Evolutionary conservation across 2,113 vertebrate species (phyloP), one percentile per base, ranked within the genome.

Genomic region (Manacus vitellinus): DNA sequence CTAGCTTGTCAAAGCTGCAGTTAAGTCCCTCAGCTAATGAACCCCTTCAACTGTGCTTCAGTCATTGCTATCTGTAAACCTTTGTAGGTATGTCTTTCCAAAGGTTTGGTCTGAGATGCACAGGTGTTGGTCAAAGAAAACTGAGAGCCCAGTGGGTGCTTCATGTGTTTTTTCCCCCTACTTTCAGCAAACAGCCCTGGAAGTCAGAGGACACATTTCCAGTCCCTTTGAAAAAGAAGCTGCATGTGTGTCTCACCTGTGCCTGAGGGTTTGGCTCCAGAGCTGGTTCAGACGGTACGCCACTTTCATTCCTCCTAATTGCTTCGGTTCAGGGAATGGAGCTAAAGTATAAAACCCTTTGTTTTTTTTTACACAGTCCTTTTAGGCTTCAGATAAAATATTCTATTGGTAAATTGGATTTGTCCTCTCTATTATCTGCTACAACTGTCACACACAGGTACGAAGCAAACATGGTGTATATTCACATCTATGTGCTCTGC

Each of bases 1-100:
- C 95, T 88, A 97, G 91, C 95, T 97, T 84, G 66, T 93, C 89
- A 97, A 95, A 97, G 97, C 97, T 96, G 97, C 79, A 87, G 35
- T 95, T 95, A 85, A 95, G 87, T 92, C 88, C 96, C 92, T 92
- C 92, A 89, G 96, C 88, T 97, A 96, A 94, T 27, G 94, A 96
- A 95, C 80, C 79, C 43, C 72, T 95, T 95, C 66, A 18, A 75
- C 82, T 96, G 95, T 97, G 96, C 80, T 91, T 95, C 92, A 86
- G 89, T 63, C 92, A 58, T 79, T 68, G 94, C 95, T 94, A 86
- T 92, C 68, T 51, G 14, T n/a, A 89, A 95, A 89, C 72, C 81
- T 90, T 85, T 43, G 52, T 47, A 83, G 10, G 1, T 88, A 71
- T 9, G 3, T 61, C 61, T 63, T 81, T 81, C 37, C 61, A 92